Base-by-base conservation (phyloP, 2,888 invertebrate genomes). In the Lepetodrilus schrolli region DNA sequence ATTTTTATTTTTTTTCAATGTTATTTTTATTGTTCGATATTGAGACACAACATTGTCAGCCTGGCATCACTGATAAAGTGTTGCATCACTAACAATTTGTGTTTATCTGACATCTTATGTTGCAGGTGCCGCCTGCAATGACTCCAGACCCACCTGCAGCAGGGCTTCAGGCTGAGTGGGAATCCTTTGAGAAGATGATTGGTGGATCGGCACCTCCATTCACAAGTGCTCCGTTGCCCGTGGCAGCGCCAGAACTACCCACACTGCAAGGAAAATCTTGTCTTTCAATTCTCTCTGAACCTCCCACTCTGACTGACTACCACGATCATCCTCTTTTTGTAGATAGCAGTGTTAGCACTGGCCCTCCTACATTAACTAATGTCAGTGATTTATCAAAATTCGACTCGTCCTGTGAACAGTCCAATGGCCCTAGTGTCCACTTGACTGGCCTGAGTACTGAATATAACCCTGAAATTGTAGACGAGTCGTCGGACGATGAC, bases 111-210 rank as follows among this genome's bases (percentile, higher is more conserved):
- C n/a, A n/a, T n/a, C n/a, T n/a, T n/a, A n/a, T n/a, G n/a, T 43
- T 68, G 5, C 47, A 47, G 43, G n/a, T 68, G 4, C 26, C 43
- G 34, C 47, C 38, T 1, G 23, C 10, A 13, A 20, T 47, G 10
- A 23, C 38, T 10, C 4, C n/a, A 43, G 30, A 13, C 13, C 23
- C 8, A 4, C 10, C 13, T 17, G 47, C 38, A 21, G 23, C 47
- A 43, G 20, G 38, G 3, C 68, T 77, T 58, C 80, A 84, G 48
- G 81, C 82, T 4, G 87, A 87, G 74, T 87, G 86, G 86, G 81
- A 83, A 65, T 84, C 85, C 1, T 87, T 87, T 82, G 86, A 86
- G 74, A 83, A 84, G 75, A 79, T 87, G 81, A 84, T 87, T 36
- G 82, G 75, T 38, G 79, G 74, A 20, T 72, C 70, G 20, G 72